phyloP scores from a whole-genome alignment of 1,140 invertebrate genomes.

The Phocides pigmalion region DNA sequence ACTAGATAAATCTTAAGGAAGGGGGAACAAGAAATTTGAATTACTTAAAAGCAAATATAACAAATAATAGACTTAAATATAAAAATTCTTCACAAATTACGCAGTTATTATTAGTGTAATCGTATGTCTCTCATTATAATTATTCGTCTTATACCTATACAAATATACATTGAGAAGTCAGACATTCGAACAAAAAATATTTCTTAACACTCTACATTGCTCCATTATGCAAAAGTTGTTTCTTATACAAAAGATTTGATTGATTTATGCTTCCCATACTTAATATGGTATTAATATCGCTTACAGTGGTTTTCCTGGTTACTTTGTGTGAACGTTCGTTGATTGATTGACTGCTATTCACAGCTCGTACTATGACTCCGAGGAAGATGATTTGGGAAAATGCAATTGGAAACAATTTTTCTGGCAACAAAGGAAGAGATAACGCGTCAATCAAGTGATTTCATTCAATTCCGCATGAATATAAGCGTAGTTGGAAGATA shows the following conservation, averaged over 20 bases:
- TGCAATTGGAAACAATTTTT: constrained; percentile 4
- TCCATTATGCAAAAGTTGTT: background rate
- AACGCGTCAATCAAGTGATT: constrained; percentile 5
- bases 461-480: background rate
- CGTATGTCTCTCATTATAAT: too few species aligned
- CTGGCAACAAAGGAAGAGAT: background rate
- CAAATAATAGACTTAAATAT: too few species aligned
- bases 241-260: constrained; percentile 11
- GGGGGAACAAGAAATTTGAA: too few species aligned
- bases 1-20: too few species aligned
- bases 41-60: too few species aligned
- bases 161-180: too few species aligned
- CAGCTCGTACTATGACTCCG: background rate
- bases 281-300: constrained; percentile 16
- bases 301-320: background rate
- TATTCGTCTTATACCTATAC: too few species aligned
- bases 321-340: background rate
- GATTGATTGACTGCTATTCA: constrained; percentile 6
- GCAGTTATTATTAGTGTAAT: too few species aligned
- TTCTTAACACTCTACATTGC: too few species aligned
- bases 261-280: constrained; percentile 8
- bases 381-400: constrained; percentile 1
- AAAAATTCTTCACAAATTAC: too few species aligned
- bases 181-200: too few species aligned
- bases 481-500: background rate